phyloP scores from a whole-genome alignment of 2,888 invertebrate genomes.

The Chrysotoxum bicinctum region DNA sequence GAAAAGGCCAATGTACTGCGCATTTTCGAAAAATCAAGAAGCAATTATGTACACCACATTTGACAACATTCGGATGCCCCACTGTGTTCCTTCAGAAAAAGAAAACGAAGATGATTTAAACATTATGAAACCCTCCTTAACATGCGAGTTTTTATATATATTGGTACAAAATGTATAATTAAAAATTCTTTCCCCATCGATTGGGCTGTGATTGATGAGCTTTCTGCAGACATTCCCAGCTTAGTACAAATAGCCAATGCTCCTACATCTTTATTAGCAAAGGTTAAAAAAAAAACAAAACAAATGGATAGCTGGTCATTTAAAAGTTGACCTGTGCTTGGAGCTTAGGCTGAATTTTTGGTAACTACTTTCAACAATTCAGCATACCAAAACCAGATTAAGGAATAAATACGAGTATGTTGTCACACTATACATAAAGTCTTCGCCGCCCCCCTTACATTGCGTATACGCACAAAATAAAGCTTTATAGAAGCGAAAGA shows the following conservation, averaged over 20 bases:
- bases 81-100: background rate
- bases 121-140: conserved; percentile 40
- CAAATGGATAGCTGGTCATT: background rate
- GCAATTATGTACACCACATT: background rate
- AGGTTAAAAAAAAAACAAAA: background rate
- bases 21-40: too few species aligned
- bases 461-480: conserved; percentile 1
- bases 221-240: background rate
- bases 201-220: conserved; percentile 55
- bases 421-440: background rate
- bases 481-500: background rate
- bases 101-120: conserved; percentile 7
- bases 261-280: conserved; percentile 40
- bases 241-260: conserved; percentile 29
- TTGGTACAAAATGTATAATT: conserved; percentile 50
- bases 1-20: too few species aligned
- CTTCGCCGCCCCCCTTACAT: too few species aligned
- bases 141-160: conserved; percentile 42
- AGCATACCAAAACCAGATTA: background rate
- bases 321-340: background rate
- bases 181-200: conserved; percentile 54
- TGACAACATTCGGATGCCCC: background rate
- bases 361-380: background rate
- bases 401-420: background rate
- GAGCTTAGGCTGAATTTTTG: background rate